Percentiles rank a stretch among this genome's conserved stretches.
phyloP scores from a whole-genome alignment of 2,888 invertebrate species.

The Agonum fuliginosum region DNA sequence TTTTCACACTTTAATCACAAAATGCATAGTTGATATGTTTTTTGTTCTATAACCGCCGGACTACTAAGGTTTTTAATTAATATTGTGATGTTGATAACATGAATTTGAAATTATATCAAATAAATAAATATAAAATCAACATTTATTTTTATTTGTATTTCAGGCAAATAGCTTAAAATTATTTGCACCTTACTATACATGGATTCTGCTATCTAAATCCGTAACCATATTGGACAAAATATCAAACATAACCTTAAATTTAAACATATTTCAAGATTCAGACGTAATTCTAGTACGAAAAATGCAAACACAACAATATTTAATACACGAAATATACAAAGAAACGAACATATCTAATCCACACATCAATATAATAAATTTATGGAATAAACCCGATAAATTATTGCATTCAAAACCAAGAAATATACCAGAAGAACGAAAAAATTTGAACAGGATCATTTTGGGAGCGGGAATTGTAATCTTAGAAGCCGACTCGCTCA shows the following conservation, averaged over 20 bases:
- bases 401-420: background rate
- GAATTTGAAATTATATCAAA: too few relatives aligned
- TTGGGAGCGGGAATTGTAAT: constrained; percentile 74
- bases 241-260: background rate
- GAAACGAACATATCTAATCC: background rate
- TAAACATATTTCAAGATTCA: constrained; percentile 4
- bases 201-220: constrained; percentile 14
- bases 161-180: constrained; percentile 7
- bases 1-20: too few relatives aligned
- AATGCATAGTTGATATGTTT: too few relatives aligned
- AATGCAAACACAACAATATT: background rate
- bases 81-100: too few relatives aligned
- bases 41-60: too few relatives aligned
- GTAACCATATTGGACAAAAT: background rate
- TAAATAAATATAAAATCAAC: background rate
- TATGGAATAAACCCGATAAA: background rate
- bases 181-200: background rate
- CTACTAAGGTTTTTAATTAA: too few relatives aligned
- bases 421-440: constrained; percentile 68
- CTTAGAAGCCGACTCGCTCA: constrained; percentile 74
- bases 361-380: background rate
- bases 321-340: constrained; percentile 8
- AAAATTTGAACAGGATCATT: constrained; percentile 70
- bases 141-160: background rate
- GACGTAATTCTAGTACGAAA: constrained; percentile 27